Base-by-base conservation (phyloP, 1,140 invertebrate genomes). In the Apis dorsata region DNA sequence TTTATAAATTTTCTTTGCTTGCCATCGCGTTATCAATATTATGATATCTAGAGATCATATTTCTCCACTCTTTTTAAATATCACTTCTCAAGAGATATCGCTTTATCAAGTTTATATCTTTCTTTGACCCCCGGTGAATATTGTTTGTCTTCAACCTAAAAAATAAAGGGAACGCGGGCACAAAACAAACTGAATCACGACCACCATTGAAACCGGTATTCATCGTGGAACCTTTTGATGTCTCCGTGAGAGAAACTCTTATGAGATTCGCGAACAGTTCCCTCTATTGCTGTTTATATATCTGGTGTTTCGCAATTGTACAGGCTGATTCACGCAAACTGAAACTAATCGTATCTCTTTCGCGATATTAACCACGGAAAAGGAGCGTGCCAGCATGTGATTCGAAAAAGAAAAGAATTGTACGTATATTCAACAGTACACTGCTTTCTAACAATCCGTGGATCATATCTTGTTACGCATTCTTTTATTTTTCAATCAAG, bases 171-270 rank as follows among this genome's bases (percentile, higher is more conserved):
- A 69, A 69, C 19, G 34, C 44, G 66, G 49, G n/a, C 44, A 49
- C 11, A 69, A 49, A 49, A 69, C 66, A 69, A 69, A 69, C 66
- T n/a, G 66, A 69, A 69, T 69, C 44, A 69, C 44, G 19, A n/a
- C 34, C 34, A n/a, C 11, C 34, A 69, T 69, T 69, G 66, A 5
- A 49, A 11, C 34, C 49, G 66, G 21, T 13, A 28, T 44, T 69
- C 66, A 13, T 69, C 66, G 11, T 69, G 34, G 66, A 44, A 69
- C 34, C 66, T 44, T 69, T 69, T 49, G 66, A 69, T 49, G 66
- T 69, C 44, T 44, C 66, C 34, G 44, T n/a, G 34, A 49, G 12
- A 69, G 44, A 69, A 69, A 44, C 44, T 28, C 19, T 69, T 69
- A 69, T 2, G 66, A 28, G 66, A 44, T 49, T 13, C 19, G 44